phyloP scores from a whole-genome alignment of 2,797 vertebrate species.

The Holocentrus rufus region DNA sequence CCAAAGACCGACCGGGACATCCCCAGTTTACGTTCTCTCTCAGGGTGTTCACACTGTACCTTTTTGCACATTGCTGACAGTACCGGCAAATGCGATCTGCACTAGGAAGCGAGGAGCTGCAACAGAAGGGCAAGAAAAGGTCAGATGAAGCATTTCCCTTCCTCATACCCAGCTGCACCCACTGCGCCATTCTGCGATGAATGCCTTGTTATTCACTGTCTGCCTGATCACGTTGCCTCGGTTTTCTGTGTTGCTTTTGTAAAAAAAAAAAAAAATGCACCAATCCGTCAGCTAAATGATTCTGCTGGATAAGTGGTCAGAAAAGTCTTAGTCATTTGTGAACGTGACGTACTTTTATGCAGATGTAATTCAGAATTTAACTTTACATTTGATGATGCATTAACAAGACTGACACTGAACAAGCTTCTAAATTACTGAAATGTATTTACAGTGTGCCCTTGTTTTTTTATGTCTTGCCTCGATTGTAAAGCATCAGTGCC shows the following conservation, averaged over 20 bases:
- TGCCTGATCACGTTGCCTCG: conserved; percentile 28
- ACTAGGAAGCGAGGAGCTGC: conserved; percentile 5
- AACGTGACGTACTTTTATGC: no score
- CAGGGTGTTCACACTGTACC: conserved; percentile 31
- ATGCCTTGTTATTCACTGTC: conserved; percentile 44
- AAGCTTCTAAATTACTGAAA: conserved; percentile 30
- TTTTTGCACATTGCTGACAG: conserved; percentile 41
- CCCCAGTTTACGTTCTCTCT: conserved; percentile 45
- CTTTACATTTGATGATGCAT: conserved; percentile 20
- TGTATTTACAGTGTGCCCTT: conserved; percentile 26
- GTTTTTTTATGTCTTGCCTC: conserved; percentile 35
- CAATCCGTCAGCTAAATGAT: conserved; percentile 5
- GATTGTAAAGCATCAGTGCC: conserved; percentile 60
- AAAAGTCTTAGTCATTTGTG: neutral
- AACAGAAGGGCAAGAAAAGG: conserved; percentile 17
- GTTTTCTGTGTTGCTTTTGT: neutral
- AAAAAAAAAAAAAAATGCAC: neutral
- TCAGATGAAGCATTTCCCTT: conserved; percentile 29
- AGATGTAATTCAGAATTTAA: conserved; percentile 6
- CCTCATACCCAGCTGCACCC: conserved; percentile 13
- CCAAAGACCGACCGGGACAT: conserved; percentile 21
- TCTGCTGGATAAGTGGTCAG: neutral
- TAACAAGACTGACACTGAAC: conserved; percentile 33
- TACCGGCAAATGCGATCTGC: conserved; percentile 32
- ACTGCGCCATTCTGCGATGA: conserved; percentile 24